These are phyloP conservation scores for Ia io DNA, from an alignment of 2,113 vertebrate species.

Conservation along the genomic window DNA sequence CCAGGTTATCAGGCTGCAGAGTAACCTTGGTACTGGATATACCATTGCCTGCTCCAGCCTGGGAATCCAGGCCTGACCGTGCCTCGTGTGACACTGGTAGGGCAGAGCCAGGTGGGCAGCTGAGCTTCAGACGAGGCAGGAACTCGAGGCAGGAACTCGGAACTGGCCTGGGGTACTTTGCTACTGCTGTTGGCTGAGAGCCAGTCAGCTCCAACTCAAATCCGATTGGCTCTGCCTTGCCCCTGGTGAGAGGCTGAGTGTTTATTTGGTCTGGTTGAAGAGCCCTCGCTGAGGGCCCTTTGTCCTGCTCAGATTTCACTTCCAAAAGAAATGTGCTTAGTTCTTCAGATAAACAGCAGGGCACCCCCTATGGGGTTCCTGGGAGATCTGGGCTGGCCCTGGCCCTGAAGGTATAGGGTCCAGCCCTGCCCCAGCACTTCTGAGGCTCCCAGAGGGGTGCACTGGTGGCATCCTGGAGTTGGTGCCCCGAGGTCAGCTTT, in stretches of 20 bases:
- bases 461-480: neutral
- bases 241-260: neutral
- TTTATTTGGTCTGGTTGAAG: constrained; percentile 38
- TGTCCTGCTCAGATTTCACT: constrained; percentile 16
- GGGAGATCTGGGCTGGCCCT: neutral
- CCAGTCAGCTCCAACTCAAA: neutral
- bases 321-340: neutral
- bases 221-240: neutral
- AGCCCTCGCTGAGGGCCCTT: neutral
- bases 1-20: neutral
- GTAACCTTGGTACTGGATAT: neutral
- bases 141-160: neutral
- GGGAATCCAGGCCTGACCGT: neutral
- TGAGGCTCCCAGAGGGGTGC: neutral
- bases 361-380: neutral
- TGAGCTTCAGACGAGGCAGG: neutral
- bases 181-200: neutral
- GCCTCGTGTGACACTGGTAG: neutral
- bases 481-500: neutral
- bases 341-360: constrained; percentile 8
- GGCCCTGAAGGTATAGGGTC: neutral
- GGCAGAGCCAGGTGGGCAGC: neutral
- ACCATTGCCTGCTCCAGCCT: neutral
- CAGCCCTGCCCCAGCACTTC: neutral
- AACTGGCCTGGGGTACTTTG: neutral